Conservation (phyloP, 37 sponge, comb jelly and placozoan genomes). For the Hormiphora californensis region DNA sequence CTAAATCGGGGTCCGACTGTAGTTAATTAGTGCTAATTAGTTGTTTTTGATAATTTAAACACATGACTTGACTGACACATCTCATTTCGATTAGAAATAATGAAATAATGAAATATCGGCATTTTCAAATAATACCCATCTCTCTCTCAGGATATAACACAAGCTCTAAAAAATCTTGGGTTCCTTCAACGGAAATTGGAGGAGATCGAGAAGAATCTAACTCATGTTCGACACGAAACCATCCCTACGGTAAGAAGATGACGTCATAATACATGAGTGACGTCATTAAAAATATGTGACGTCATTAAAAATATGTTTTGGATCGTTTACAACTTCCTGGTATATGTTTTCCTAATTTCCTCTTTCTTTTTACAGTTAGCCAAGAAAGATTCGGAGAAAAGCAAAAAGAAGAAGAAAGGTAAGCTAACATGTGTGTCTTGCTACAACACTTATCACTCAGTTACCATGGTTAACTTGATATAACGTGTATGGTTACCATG, state of each 20-base stretch:
- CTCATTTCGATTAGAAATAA: background rate
- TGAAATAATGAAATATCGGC: background rate
- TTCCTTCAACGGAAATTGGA: background rate
- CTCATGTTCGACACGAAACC: slow-evolving; percentile 23
- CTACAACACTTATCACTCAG: too few species aligned
- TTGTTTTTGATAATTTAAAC: too few species aligned
- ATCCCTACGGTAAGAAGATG: slow-evolving; percentile 20
- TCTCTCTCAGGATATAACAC: background rate
- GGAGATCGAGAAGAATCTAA: slow-evolving; percentile 25
- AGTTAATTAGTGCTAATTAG: too few species aligned
- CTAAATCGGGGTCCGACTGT: background rate
- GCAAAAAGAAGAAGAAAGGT: slow-evolving; percentile 7
- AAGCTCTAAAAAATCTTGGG: slow-evolving; percentile 17
- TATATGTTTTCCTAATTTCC: background rate
- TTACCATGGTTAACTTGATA: too few species aligned
- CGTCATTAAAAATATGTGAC: too few species aligned
- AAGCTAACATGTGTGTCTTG: background rate
- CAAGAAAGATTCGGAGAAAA: background rate
- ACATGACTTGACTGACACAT: background rate
- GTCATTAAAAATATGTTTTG: too few species aligned
- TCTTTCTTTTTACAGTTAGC: background rate
- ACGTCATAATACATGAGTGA: too few species aligned
- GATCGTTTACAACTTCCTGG: background rate
- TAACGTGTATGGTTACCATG: too few species aligned
- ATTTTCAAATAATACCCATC: background rate